Evolutionary conservation across 2,888 invertebrate genomes (phyloP).

Genomic region (Pecten maximus): DNA sequence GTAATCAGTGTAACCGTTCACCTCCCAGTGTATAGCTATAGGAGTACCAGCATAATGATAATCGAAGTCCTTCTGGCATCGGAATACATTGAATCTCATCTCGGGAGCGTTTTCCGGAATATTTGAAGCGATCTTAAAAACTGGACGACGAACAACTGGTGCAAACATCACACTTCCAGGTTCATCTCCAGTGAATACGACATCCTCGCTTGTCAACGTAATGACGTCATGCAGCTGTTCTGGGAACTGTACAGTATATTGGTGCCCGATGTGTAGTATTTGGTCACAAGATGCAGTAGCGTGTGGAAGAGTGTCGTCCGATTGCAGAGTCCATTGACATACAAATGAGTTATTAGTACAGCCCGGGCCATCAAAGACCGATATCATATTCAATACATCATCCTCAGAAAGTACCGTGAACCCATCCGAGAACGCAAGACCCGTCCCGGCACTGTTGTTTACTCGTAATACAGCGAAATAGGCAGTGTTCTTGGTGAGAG

Average conservation of each 20-base stretch:
- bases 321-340: background rate
- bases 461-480: conserved; percentile 50
- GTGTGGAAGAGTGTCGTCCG: background rate
- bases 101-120: background rate
- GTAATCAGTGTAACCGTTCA: background rate
- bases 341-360: background rate
- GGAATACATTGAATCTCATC: background rate
- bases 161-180: background rate
- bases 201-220: background rate
- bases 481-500: background rate
- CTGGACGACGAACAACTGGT: background rate
- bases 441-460: conserved; percentile 50
- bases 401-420: conserved; percentile 47
- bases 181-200: background rate
- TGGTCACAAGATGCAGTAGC: background rate
- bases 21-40: background rate
- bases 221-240: background rate
- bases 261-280: background rate
- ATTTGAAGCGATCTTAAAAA: background rate
- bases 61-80: background rate
- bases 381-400: conserved; percentile 35
- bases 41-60: background rate
- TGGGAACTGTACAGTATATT: background rate
- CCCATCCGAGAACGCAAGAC: conserved; percentile 56
- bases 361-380: background rate